Evolutionary conservation across 2,113 vertebrate genomes (phyloP).

Genomic region (Rhombomys opimus): DNA sequence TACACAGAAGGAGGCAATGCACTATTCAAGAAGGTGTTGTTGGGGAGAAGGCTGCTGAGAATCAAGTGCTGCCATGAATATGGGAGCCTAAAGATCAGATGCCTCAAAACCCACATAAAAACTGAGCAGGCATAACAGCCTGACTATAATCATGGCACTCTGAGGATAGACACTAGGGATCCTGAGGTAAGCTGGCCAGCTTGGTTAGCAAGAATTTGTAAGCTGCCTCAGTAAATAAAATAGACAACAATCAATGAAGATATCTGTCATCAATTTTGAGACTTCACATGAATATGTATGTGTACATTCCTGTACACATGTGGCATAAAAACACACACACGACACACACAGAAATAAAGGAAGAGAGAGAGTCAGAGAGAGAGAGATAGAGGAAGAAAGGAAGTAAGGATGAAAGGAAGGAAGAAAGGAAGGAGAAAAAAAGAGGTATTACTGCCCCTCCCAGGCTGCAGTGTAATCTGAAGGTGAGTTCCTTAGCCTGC

Average conservation of each 20-base stretch:
- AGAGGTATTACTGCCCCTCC: background rate
- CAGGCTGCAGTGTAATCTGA: too few species aligned
- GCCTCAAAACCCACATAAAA: too few species aligned
- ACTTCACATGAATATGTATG: too few species aligned
- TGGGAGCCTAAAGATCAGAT: too few species aligned
- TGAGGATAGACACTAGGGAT: too few species aligned
- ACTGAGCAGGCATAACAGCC: too few species aligned
- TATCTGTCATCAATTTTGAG: too few species aligned
- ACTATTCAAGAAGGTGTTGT: background rate
- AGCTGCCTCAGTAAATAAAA: background rate
- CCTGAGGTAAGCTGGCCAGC: background rate
- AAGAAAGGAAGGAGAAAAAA: background rate
- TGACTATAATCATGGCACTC: background rate
- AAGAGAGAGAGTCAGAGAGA: too few species aligned
- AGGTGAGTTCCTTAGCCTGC: background rate
- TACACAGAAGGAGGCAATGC: too few species aligned
- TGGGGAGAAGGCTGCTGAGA: background rate
- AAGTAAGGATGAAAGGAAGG: fast-evolving
- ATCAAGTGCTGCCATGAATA: background rate
- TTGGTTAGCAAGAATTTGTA: background rate
- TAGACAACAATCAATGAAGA: background rate
- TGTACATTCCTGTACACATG: background rate
- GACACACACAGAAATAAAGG: background rate
- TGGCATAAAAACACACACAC: background rate
- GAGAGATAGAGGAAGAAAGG: background rate